These are phyloP conservation scores for Metalampra italica DNA, from an alignment of 2,888 invertebrate genomes.

Conservation along the genomic window DNA sequence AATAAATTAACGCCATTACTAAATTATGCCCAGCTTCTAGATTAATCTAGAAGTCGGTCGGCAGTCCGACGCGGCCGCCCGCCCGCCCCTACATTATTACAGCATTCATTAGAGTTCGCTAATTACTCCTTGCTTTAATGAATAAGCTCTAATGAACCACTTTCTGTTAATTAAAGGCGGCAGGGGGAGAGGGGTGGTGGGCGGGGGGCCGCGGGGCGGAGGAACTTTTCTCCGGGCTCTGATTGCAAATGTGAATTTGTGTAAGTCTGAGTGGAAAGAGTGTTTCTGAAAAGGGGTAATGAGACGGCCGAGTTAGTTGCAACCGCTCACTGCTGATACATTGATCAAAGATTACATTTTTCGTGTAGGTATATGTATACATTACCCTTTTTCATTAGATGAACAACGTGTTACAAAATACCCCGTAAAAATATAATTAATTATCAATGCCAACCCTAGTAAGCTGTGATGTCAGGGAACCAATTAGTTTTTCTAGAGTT, in stretches of 20 bases:
- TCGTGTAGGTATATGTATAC: no score
- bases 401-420: no score
- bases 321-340: no score
- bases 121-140: conserved; percentile 94
- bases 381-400: no score
- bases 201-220: conserved; percentile 33
- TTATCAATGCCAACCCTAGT: no score
- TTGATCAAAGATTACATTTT: conserved; percentile 14
- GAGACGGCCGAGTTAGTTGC: conserved; percentile 73
- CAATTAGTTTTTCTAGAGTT: no score
- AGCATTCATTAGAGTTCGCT: conserved; percentile 92
- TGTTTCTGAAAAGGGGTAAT: conserved; percentile 76
- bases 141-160: conserved; percentile 95
- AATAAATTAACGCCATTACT: conserved; percentile 74
- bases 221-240: conserved; percentile 75
- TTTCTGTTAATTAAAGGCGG: conserved; percentile 93
- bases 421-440: no score
- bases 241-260: conserved; percentile 80
- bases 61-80: conserved; percentile 68
- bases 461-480: no score
- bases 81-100: conserved; percentile 85
- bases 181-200: conserved; percentile 46
- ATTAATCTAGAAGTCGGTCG: conserved; percentile 76
- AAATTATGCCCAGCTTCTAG: conserved; percentile 73
- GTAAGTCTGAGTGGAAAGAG: conserved; percentile 75